phyloP scores from a whole-genome alignment of 2,113 vertebrate genomes.

The Esox niger region DNA sequence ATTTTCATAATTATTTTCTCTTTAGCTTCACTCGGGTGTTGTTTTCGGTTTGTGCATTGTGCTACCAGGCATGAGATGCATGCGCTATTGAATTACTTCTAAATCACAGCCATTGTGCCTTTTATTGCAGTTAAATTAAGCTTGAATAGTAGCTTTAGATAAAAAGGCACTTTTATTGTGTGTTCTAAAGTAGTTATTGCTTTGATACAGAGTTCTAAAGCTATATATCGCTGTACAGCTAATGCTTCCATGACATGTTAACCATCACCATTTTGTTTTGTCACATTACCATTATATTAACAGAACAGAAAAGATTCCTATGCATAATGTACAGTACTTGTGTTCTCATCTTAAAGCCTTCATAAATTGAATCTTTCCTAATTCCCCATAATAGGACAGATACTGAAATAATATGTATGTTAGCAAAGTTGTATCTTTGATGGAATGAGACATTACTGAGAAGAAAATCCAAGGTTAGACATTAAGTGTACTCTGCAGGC shows the following conservation, averaged over 20 bases:
- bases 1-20: conserved; percentile 60
- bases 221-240: conserved; percentile 36
- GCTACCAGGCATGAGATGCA: conserved; percentile 61
- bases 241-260: conserved; percentile 51
- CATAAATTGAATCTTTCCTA: conserved; percentile 63
- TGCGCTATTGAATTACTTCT: conserved; percentile 62
- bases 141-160: conserved; percentile 37
- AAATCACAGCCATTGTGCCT: conserved; percentile 64
- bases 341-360: conserved; percentile 64
- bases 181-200: conserved; percentile 29
- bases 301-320: conserved; percentile 42
- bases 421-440: not conserved
- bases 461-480: not conserved
- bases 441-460: not conserved
- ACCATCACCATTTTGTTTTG: conserved; percentile 50
- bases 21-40: conserved; percentile 60
- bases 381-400: conserved; percentile 18
- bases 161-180: no score
- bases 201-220: conserved; percentile 46
- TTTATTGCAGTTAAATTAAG: conserved; percentile 47
- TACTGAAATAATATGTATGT: not conserved
- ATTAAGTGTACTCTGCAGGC: no score
- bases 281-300: conserved; percentile 40
- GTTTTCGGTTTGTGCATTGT: conserved; percentile 47
- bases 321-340: conserved; percentile 53